Evolutionary conservation across 1,140 invertebrate genomes (phyloP), one percentile per base, ranked within the genome.

Genomic region (Diorhabda sublineata): DNA sequence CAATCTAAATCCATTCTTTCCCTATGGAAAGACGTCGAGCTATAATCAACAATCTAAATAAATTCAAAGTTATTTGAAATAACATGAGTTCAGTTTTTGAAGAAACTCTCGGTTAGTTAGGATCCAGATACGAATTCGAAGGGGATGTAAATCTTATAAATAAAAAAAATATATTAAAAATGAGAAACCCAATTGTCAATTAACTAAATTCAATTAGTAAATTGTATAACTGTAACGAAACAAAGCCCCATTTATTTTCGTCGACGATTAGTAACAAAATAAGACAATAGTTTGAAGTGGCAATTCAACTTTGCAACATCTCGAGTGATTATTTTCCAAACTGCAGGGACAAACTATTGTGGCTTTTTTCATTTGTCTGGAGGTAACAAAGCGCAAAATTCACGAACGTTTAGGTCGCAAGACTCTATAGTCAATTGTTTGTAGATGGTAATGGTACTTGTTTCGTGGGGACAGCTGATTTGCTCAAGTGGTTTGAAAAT

Each of bases 311-410:
- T 57, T 26, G 63, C 42, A 56, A 64, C 63, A 64, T 64, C 26
- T 26, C 45, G 47, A 64, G 63, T 26, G 47, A 26, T 44, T 0
- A 44, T 62, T 44, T 62, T 62, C 26, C 45, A 62, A 62, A 8
- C 61, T 42, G 9, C 42, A 43, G 42, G 42, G 61, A 45, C 43
- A 5, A 45, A 11, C 43, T 7, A 62, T 42, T 60, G 11, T 60
- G 58, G n/a, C 58, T 60, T 26, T 11, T 60, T 26, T 60, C 42
- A 6, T 60, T 64, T 64, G 63, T 64, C 45, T 64, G 63, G 63
- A 64, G 63, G 63, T 57, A 64, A 64, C 63, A 64, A 64, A 64
- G 63, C 63, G 63, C 44, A 64, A 64, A 64, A 64, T 64, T 64
- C 61, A 62, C 11, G 47, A 62, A 62, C 61, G 61, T 62, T 44